A percentile compares a stretch with the other conserved stretches of the same genome.
Evolutionary conservation across 2,113 vertebrate species (phyloP).

Genomic region (Upupa epops): DNA sequence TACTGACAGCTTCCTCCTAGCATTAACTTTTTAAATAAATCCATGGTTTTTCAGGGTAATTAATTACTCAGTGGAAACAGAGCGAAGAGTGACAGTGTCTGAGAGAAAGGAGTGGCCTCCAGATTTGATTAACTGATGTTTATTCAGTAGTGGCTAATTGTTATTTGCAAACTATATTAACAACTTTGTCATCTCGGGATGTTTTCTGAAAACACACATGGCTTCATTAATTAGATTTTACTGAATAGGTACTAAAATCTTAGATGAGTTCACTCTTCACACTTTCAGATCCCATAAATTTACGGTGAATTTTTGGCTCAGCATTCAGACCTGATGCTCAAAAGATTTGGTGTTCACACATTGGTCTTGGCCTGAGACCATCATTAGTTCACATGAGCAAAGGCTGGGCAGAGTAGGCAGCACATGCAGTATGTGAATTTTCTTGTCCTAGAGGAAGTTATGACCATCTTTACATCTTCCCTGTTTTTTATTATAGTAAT

Average conservation of each 20-base stretch:
- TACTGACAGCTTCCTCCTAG: neutral
- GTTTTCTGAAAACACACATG: neutral
- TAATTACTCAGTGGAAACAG: neutral
- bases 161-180: neutral
- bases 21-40: conserved; percentile 14
- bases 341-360: neutral
- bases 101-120: neutral
- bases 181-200: neutral
- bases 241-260: neutral
- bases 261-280: neutral
- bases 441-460: neutral
- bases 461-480: neutral
- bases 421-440: neutral
- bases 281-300: neutral
- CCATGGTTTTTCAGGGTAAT: neutral
- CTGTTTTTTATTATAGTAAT: conserved; percentile 36
- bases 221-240: neutral
- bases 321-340: neutral
- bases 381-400: neutral
- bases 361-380: neutral
- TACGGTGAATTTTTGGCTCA: neutral
- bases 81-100: neutral
- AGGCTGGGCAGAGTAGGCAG: neutral
- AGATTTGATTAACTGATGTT: conserved; percentile 10
- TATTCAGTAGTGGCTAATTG: neutral